A percentile compares a stretch with the other conserved stretches of the same genome.
Evolutionary conservation across 2,113 vertebrate genomes (phyloP).

Genomic region (Marcusenius ussheri): DNA sequence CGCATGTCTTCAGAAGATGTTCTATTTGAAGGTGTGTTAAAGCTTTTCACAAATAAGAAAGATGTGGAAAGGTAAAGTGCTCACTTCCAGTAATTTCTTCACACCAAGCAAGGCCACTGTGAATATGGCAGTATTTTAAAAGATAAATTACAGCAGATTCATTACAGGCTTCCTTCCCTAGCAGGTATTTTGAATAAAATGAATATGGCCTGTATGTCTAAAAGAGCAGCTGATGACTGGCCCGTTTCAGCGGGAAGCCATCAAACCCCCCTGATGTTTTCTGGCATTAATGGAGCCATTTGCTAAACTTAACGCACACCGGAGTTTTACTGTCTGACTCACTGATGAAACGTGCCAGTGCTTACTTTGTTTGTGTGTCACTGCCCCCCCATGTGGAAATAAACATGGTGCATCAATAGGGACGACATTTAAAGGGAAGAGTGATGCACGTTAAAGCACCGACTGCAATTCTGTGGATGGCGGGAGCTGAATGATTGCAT

Average conservation of each 20-base stretch:
- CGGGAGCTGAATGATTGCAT: conserved; percentile 8
- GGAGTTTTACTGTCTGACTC: background rate
- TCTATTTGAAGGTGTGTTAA: background rate
- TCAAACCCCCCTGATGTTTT: background rate
- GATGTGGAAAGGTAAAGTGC: background rate
- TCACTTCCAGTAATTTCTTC: background rate
- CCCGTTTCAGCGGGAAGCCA: background rate
- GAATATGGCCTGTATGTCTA: background rate
- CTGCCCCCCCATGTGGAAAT: background rate
- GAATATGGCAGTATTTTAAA: background rate
- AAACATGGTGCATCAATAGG: background rate
- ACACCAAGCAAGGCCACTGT: background rate
- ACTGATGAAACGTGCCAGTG: background rate
- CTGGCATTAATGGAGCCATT: background rate
- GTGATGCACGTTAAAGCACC: background rate
- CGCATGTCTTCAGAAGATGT: background rate
- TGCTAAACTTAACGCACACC: background rate
- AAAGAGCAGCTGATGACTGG: background rate
- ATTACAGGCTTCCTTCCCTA: background rate
- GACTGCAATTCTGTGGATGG: background rate
- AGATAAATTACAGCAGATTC: background rate
- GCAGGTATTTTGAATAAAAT: background rate
- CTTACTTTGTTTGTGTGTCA: background rate
- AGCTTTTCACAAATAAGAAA: background rate
- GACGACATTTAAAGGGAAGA: background rate